phyloP scores from a whole-genome alignment of 2,797 vertebrate species.

The Poeciliopsis gracilis region DNA sequence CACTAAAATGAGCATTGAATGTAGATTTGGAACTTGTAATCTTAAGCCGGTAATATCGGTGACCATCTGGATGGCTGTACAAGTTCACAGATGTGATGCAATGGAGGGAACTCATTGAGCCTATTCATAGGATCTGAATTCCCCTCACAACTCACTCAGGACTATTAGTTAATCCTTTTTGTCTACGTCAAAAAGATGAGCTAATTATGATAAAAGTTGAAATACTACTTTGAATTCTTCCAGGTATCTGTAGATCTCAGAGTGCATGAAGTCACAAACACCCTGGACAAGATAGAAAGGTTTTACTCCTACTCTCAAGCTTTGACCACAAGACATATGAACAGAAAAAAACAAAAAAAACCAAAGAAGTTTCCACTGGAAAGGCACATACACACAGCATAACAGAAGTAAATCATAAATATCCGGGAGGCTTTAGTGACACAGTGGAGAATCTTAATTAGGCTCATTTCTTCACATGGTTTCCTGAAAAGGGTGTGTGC shows the following conservation, averaged over 20 bases:
- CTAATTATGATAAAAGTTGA: slow-evolving; percentile 13
- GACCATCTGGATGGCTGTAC: slow-evolving; percentile 28
- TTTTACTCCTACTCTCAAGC: slow-evolving; percentile 34
- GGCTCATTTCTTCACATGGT: slow-evolving; percentile 14
- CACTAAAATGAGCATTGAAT: slow-evolving; percentile 50
- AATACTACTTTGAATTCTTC: slow-evolving; percentile 9
- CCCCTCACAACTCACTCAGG: slow-evolving; percentile 1
- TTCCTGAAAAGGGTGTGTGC: slow-evolving; percentile 38
- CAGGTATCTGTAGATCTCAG: slow-evolving; percentile 14
- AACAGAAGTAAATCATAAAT: slow-evolving; percentile 26
- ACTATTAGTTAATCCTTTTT: not conserved
- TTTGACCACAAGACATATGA: slow-evolving; percentile 25
- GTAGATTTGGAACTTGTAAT: slow-evolving; percentile 38
- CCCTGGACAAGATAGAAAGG: not conserved
- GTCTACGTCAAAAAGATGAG: not conserved
- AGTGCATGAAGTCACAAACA: slow-evolving; percentile 27
- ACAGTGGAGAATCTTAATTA: slow-evolving; percentile 27
- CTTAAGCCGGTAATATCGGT: slow-evolving; percentile 32
- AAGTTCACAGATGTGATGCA: slow-evolving; percentile 41
- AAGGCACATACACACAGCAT: slow-evolving; percentile 21
- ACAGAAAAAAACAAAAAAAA: slow-evolving; percentile 16
- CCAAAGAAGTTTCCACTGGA: slow-evolving; percentile 30
- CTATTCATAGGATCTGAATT: slow-evolving; percentile 27
- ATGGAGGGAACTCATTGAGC: slow-evolving; percentile 22
- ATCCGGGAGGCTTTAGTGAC: slow-evolving; percentile 11